Evolutionary conservation across 2,888 invertebrate species (phyloP), one percentile per base, ranked within the genome.

Genomic region (Azorinus chamasolen): DNA sequence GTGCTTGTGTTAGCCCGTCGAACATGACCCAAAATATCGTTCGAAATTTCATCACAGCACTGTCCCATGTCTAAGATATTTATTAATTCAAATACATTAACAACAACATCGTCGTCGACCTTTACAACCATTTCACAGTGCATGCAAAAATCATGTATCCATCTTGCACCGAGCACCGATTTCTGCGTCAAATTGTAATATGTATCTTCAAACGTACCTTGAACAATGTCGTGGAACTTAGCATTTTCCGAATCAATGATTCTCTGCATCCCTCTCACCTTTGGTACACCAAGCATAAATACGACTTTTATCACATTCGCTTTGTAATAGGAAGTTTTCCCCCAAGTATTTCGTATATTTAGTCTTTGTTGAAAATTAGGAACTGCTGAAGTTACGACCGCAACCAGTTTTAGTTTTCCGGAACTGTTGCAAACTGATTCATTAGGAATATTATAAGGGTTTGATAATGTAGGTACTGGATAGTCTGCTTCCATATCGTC

Each of bases 141-240:
- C 8, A 43, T 55, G 61, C 89, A 90, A 62, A 84, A 78, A 59
- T 87, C 83, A n/a, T 83, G 77, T 14, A 88, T 68, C 90, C 90
- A 90, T 6, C 87, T 63, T 39, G 84, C 81, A 5, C 83, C 86
- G 1, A 87, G 76, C 14, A 90, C 84, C 16, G 88, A 89, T 75
- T 90, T 90, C 48, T 85, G 83, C 1, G 89, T 90, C 18, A 89
- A 71, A 74, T 90, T 90, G 24, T 59, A 78, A 65, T 89, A 90
- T 0, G 85, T 65, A 58, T 90, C 90, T 16, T 66, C 22, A 69
- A 89, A 90, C 8, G 86, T 59, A 1, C 89, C 89, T 59, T 90
- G 89, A 20, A 90, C 82, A 14, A 90, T 85, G 68, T 90, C 90
- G 6, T 79, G 72, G 61, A 86, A 80, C 1, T 85, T 58, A 1